Conservation (phyloP, 2,888 invertebrate species). For the Oxytorus armatus region DNA sequence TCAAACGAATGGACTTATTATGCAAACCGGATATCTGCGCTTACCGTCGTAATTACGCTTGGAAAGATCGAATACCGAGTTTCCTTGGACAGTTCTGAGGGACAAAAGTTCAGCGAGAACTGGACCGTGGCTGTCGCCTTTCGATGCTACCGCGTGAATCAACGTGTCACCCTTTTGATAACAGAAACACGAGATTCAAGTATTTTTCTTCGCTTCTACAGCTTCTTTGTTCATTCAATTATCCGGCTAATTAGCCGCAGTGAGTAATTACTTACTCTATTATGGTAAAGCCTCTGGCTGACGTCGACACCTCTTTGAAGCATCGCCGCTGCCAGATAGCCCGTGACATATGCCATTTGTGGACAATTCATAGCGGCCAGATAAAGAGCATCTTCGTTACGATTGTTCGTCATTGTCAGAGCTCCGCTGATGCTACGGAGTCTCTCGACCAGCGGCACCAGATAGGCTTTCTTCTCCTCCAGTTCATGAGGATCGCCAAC, state of each 20-base stretch:
- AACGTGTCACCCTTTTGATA: constrained; percentile 77
- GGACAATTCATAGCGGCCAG: constrained; percentile 78
- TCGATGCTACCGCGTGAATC: constrained; percentile 76
- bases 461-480: constrained; percentile 73
- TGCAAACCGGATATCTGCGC: no score
- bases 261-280: constrained; percentile 72
- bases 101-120: constrained; percentile 77
- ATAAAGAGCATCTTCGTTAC: constrained; percentile 79
- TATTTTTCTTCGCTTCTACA: neutral
- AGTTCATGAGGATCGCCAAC: constrained; percentile 76
- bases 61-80: constrained; percentile 77
- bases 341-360: constrained; percentile 76
- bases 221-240: neutral
- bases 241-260: no score
- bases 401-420: constrained; percentile 74
- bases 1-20: no score
- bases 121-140: constrained; percentile 76
- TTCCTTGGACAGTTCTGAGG: constrained; percentile 74
- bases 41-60: constrained; percentile 79
- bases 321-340: constrained; percentile 78
- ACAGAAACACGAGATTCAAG: neutral
- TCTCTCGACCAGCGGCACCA: constrained; percentile 78
- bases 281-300: constrained; percentile 74
- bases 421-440: constrained; percentile 72
- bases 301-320: constrained; percentile 77